Conservation (phyloP, 1,140 invertebrate genomes). For the Drosophila jambulina region DNA sequence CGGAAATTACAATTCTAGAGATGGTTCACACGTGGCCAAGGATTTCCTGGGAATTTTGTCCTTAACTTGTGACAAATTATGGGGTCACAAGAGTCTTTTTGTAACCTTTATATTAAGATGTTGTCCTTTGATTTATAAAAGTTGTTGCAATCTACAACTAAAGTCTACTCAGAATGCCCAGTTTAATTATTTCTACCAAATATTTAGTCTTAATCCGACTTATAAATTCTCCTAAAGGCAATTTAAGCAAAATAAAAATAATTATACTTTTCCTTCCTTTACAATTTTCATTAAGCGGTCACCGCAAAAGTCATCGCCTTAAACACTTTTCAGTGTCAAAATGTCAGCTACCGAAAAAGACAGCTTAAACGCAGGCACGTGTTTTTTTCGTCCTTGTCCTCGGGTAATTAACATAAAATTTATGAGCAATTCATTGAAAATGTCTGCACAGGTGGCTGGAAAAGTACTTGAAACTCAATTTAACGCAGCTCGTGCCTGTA, state of each 20-base stretch:
- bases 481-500: conserved; percentile 39
- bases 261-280: not conserved
- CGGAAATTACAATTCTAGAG: conserved; percentile 15
- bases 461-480: conserved; percentile 57
- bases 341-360: conserved; percentile 23
- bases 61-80: conserved; percentile 1
- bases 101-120: no score
- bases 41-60: not conserved
- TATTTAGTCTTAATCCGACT: no score
- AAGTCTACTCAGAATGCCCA: not conserved
- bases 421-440: conserved; percentile 66
- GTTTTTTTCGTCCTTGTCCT: conserved; percentile 26
- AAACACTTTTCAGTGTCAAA: conserved; percentile 21
- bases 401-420: conserved; percentile 74
- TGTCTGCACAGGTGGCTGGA: conserved; percentile 64
- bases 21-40: not conserved
- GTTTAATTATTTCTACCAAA: no score
- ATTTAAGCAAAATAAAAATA: conserved; percentile 1
- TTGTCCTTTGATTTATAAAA: not conserved
- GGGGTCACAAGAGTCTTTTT: no score
- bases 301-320: conserved; percentile 27
- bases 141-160: not conserved
- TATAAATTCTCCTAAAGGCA: not conserved
- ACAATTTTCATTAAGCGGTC: conserved; percentile 10
- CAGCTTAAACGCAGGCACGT: conserved; percentile 9